phyloP scores from a whole-genome alignment of 2,113 vertebrate genomes.

The Nerophis lumbriciformis region DNA sequence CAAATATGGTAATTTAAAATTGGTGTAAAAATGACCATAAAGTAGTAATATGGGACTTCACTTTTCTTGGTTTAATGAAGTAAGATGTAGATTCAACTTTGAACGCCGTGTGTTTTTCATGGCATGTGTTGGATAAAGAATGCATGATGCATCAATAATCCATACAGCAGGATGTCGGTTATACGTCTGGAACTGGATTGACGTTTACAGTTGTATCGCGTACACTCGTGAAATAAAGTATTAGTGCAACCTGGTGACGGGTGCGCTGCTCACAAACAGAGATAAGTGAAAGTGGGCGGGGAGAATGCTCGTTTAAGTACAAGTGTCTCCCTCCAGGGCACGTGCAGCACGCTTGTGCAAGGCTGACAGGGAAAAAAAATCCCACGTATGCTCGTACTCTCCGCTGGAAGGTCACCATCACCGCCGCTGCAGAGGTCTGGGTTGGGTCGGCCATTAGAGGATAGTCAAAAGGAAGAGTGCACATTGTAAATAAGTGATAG shows the following conservation, averaged over 20 bases:
- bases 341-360: not conserved
- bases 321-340: constrained; percentile 20
- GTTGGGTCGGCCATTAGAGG: constrained; percentile 21
- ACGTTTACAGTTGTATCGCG: constrained; percentile 8
- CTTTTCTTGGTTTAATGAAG: no score
- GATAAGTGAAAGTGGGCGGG: not conserved
- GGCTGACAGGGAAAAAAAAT: constrained; percentile 8
- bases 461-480: constrained; percentile 41
- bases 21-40: no score
- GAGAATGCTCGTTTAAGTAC: constrained; percentile 43
- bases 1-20: no score
- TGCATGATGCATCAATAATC: constrained; percentile 63
- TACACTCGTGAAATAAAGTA: constrained; percentile 28
- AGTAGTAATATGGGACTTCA: no score
- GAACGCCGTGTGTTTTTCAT: constrained; percentile 13
- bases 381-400: not conserved
- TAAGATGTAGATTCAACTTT: not conserved
- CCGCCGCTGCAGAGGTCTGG: not conserved
- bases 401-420: constrained; percentile 21
- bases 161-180: constrained; percentile 23
- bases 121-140: constrained; percentile 53
- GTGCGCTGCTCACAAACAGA: not conserved
- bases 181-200: constrained; percentile 4
- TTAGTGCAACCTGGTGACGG: constrained; percentile 15
- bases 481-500: constrained; percentile 63